Conservation (phyloP, 2,888 invertebrate genomes). For the Thelaira solivaga region DNA sequence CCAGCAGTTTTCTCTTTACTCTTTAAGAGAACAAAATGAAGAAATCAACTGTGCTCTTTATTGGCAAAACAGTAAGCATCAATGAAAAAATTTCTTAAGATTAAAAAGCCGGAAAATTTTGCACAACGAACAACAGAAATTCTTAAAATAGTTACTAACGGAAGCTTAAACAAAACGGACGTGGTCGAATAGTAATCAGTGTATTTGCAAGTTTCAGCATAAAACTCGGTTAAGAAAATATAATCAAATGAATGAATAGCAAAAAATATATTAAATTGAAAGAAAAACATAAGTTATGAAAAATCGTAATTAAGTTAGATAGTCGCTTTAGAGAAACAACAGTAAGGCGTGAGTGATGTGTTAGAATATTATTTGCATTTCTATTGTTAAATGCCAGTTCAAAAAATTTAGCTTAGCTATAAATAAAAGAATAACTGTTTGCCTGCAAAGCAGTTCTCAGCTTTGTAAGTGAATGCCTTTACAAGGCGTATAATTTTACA, state of each 20-base stretch:
- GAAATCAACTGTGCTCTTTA: not conserved
- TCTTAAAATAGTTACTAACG: conserved; percentile 72
- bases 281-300: too few relatives aligned
- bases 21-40: not conserved
- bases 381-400: too few relatives aligned
- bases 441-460: too few relatives aligned
- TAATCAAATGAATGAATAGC: too few relatives aligned
- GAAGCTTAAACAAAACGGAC: conserved; percentile 72
- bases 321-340: too few relatives aligned
- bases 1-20: not conserved
- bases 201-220: not conserved
- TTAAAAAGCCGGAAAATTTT: not conserved
- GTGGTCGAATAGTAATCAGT: conserved; percentile 43
- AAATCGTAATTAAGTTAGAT: too few relatives aligned
- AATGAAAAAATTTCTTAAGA: conserved; percentile 33
- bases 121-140: conserved; percentile 21
- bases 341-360: too few relatives aligned
- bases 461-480: not conserved
- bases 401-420: too few relatives aligned
- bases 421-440: too few relatives aligned
- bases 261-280: too few relatives aligned
- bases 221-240: too few relatives aligned
- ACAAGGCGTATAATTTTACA: not conserved
- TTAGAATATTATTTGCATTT: too few relatives aligned
- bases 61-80: conserved; percentile 9